A percentile compares a stretch with the other conserved stretches of the same genome.
phyloP scores from a whole-genome alignment of 2,888 invertebrate species.

The Trachelus troglodyta region DNA sequence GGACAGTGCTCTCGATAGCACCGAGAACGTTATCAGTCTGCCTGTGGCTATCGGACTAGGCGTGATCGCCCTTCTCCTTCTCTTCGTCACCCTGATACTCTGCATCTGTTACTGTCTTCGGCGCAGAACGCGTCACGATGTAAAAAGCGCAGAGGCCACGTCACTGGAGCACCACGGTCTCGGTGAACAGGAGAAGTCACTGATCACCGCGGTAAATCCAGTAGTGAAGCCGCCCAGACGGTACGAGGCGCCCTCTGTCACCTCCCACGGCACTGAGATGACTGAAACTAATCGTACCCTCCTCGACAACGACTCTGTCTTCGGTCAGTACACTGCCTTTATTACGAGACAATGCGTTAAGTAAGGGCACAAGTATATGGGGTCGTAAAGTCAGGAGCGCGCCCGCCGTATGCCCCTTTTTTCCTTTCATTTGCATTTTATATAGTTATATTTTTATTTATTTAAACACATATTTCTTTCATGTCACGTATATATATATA shows the following conservation, averaged over 20 bases:
- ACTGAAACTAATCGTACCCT: slow-evolving; percentile 85
- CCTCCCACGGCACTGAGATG: slow-evolving; percentile 82
- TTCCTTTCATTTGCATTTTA: neutral
- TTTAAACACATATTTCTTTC: too few species aligned
- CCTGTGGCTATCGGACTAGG: slow-evolving; percentile 67
- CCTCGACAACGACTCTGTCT: slow-evolving; percentile 83
- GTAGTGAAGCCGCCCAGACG: slow-evolving; percentile 85
- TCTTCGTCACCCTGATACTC: slow-evolving; percentile 67
- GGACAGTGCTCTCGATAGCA: slow-evolving; percentile 50
- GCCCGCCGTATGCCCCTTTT: neutral
- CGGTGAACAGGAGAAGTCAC: slow-evolving; percentile 86
- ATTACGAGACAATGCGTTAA: slow-evolving; percentile 52
- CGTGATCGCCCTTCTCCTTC: slow-evolving; percentile 68
- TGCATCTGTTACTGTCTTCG: slow-evolving; percentile 72
- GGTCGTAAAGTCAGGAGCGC: neutral
- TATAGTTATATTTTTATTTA: too few species aligned
- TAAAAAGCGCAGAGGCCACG: slow-evolving; percentile 71
- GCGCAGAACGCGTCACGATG: slow-evolving; percentile 69
- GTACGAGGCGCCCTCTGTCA: slow-evolving; percentile 79
- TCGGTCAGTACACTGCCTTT: slow-evolving; percentile 72
- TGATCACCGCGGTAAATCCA: slow-evolving; percentile 86
- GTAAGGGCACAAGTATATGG: neutral
- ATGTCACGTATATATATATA: too few species aligned
- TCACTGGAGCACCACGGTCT: slow-evolving; percentile 81
- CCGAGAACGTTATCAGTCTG: slow-evolving; percentile 60